phyloP scores from a whole-genome alignment of 2,888 invertebrate genomes.

The Xestia xanthographa region DNA sequence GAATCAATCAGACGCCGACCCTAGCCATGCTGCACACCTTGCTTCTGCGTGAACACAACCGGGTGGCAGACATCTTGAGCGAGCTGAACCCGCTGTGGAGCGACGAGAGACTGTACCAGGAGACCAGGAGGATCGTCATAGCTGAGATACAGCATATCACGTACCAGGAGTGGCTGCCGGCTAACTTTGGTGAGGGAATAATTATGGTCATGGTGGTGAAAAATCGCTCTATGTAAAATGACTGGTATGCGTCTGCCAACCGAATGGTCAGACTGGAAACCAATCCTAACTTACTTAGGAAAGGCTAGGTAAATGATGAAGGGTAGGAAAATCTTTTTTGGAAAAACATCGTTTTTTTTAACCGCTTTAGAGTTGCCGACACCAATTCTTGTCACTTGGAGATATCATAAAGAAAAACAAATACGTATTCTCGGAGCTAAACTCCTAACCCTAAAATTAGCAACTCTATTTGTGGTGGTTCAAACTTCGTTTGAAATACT shows the following conservation, averaged over 20 bases:
- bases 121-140: slow-evolving; percentile 88
- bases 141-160: slow-evolving; percentile 91
- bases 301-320: no score
- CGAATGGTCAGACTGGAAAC: neutral
- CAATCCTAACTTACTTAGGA: no score
- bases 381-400: no score
- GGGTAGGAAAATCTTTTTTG: no score
- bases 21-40: slow-evolving; percentile 89
- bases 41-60: slow-evolving; percentile 90
- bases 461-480: no score
- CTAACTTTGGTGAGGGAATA: slow-evolving; percentile 84
- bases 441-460: no score
- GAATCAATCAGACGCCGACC: slow-evolving; percentile 90
- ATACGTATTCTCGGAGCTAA: neutral
- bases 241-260: neutral
- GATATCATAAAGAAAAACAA: no score
- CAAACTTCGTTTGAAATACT: no score
- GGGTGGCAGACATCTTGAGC: slow-evolving; percentile 87
- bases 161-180: slow-evolving; percentile 91
- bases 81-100: slow-evolving; percentile 90
- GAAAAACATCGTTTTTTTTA: no score
- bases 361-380: no score
- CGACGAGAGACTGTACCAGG: slow-evolving; percentile 91
- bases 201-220: neutral
- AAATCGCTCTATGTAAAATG: neutral